Conservation (phyloP, 2,113 vertebrate species). For the Capricornis sumatraensis region DNA sequence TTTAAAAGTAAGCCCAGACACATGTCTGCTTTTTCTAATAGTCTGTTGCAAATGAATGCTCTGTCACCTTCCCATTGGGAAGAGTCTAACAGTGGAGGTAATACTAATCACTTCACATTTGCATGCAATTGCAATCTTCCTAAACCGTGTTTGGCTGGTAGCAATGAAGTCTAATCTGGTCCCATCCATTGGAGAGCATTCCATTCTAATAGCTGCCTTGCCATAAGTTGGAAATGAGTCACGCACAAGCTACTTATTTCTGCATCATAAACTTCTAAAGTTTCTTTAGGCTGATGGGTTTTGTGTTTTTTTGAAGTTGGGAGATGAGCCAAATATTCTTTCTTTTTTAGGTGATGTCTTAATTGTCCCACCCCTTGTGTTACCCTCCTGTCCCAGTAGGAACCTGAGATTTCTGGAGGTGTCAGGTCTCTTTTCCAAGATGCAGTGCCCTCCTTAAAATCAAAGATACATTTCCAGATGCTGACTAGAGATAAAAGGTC, state of each 20-base stretch:
- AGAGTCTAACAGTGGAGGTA: slow-evolving; percentile 40
- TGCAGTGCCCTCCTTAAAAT: not conserved
- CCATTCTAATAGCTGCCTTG: slow-evolving; percentile 72
- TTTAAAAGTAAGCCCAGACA: slow-evolving; percentile 43
- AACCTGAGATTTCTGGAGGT: slow-evolving; percentile 54
- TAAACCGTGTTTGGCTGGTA: slow-evolving; percentile 71
- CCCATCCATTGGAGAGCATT: slow-evolving; percentile 66
- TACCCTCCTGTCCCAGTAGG: slow-evolving; percentile 28
- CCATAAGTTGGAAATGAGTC: slow-evolving; percentile 74
- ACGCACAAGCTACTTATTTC: slow-evolving; percentile 80
- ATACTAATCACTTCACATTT: slow-evolving; percentile 67
- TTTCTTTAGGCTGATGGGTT: slow-evolving; percentile 78
- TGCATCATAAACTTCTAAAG: slow-evolving; percentile 84
- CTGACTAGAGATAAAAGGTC: not conserved
- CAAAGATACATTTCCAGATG: not conserved
- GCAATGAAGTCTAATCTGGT: slow-evolving; percentile 64
- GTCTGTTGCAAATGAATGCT: not conserved
- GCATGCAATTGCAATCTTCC: slow-evolving; percentile 62
- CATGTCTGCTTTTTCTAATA: slow-evolving; percentile 49
- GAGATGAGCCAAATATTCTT: slow-evolving; percentile 71
- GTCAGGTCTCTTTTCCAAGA: not conserved
- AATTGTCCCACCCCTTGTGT: slow-evolving; percentile 22
- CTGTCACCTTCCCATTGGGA: slow-evolving; percentile 51
- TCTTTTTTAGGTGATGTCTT: slow-evolving; percentile 36
- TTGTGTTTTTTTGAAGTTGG: slow-evolving; percentile 70